Evolutionary conservation across 2,797 vertebrate species (phyloP), one percentile per base, ranked within the genome.

Genomic region (Enteromius trimaculatus): DNA sequence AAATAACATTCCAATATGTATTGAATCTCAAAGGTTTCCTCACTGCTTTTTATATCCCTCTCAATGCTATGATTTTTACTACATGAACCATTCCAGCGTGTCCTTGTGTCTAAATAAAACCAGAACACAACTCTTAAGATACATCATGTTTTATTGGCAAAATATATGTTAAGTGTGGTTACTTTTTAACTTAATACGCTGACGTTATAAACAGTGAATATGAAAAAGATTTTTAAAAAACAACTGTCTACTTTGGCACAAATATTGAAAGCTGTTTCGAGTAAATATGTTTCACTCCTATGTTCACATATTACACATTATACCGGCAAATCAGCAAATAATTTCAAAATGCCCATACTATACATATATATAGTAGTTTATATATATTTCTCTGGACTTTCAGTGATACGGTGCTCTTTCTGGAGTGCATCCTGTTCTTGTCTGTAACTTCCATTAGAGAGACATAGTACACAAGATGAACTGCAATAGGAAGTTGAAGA

Each of bases 391-490:
- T 37, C 17, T 17, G 13, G 44, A 31, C 11, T 69, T 82, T 23
- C 26, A 80, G 70, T 69, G 11, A 65, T 19, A 58, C 44, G 47
- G 44, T 51, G 60, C 34, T 83, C 21, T 53, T 77, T 9, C 19
- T 58, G 68, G 51, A 66, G 29, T 76, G 78, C 8, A 49, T 64
- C 60, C 58, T 39, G 21, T 81, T n/a, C 31, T 42, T 34, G 26
- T 49, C 55, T 23, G 26, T 34, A 21, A 37, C 47, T 11, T 23
- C 60, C 58, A 80, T 96, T 89, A 96, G 86, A 97, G 88, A 65
- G 94, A 74, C 95, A 97, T 94, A 0, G 94, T 95, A 88, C 94
- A 93, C 92, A 94, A 91, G 92, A 96, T 95, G 86, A 97, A 97
- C 95, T 96, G 89, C 72, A 86, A 88, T n/a, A 77, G 16, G 13